Evolutionary conservation across 1,140 invertebrate species (phyloP), one percentile per base, ranked within the genome.

Genomic region (Bathynomus jamesi): DNA sequence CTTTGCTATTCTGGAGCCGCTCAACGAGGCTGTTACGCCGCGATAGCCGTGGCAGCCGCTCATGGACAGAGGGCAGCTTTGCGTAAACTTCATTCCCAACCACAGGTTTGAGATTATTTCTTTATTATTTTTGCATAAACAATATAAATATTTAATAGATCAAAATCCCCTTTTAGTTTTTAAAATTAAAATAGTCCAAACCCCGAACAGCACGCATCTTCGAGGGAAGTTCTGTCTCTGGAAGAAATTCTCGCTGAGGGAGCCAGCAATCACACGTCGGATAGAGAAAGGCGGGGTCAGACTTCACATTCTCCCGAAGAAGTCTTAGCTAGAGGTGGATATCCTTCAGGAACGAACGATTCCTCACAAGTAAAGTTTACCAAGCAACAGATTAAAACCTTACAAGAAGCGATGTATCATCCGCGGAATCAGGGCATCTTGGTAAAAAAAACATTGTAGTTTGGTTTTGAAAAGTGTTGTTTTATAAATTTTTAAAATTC

Each of bases 331-430:
- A 61, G 25, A 1, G 28, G 25, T 10, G 60, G 46, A 13, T 28
- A 28, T 21, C 62, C 62, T 3, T 69, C 72, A 40, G 63, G 71
- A 1, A 72, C 71, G 17, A 64, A 61, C 40, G 64, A 46, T 40
- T 74, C 70, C 10, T 70, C 73, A 24, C 77, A 76, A 65, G 61
- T 78, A 29, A 87, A 88, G 71, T 87, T 93, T 78, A 93, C 87
- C 72, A 94, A 94, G 83, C 85, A 87, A 24, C 92, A 95, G 82
- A 88, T 91, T 29, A 89, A 92, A 79, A 88, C 90, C 32, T 82
- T 95, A 40, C 92, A 95, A 79, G 93, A 95, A 83, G 92, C 93
- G 3, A 93, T 95, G 91, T 95, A 95, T 81, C 92, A 94, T 79
- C 91, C 90, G 90, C 91, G 1, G 93, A 95, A 81, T 93, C 91